Evolutionary conservation across 1,140 invertebrate species (phyloP), one percentile per base, ranked within the genome.

Genomic region (Amyelois transitella): DNA sequence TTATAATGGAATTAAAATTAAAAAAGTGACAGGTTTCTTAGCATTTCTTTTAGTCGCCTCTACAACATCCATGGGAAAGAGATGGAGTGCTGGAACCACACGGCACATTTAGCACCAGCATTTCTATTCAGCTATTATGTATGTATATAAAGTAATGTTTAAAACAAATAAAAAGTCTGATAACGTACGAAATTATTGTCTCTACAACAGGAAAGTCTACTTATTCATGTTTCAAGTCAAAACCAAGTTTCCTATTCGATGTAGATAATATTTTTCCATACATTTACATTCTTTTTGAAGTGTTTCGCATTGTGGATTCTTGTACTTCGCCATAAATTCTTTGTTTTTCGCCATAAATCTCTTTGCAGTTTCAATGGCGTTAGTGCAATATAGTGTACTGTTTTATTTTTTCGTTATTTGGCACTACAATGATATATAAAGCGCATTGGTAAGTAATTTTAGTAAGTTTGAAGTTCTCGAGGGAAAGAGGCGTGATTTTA

Each of bases 191-290:
- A 38, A 38, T 14, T 14, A 14, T 14, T 14, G 32, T 38, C n/a
- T 38, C 17, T 24, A 2, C 12, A 4, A 2, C 32, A 8, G 8
- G n/a, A 8, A n/a, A 14, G 17, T 14, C 32, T 38, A 38, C 12
- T 38, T 38, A 38, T 38, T 38, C 32, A 38, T 14, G 32, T 38
- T 38, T n/a, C 32, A 38, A 12, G 12, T 38, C 32, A 38, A 38
- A 38, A 38, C 12, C 32, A 38, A 38, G 12, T 38, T 38, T 38
- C 8, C 12, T n/a, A 38, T 38, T 38, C 32, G 12, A 14, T 14
- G 8, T 25, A 56, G 54, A 56, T 56, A 56, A 56, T 56, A 56
- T 56, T 56, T 56, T 43, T 56, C 54, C 54, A 56, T 56, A 56
- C 20, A 56, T 56, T 56, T 58, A 52, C 49, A 58, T 58, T 51